A percentile compares a stretch with the other conserved stretches of the same genome.
Evolutionary conservation across 2,888 invertebrate species (phyloP).

Genomic region (Latrodectus hesperus): DNA sequence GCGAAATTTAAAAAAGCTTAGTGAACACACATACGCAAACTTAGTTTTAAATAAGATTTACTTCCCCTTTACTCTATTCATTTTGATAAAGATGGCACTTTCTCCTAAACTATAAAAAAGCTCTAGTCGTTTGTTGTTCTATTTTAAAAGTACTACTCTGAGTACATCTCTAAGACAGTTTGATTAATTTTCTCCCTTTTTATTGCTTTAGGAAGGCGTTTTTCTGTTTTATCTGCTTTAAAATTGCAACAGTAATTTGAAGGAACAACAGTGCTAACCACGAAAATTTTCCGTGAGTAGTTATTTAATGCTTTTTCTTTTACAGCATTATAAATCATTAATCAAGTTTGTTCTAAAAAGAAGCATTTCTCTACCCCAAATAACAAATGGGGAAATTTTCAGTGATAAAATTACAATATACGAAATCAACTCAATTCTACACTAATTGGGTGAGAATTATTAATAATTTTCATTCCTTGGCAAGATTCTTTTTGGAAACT

Average conservation of each 20-base stretch:
- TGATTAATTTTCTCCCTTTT: slow-evolving; percentile 35
- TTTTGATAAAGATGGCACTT: slow-evolving; percentile 45
- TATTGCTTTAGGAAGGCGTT: neutral
- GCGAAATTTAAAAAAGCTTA: slow-evolving; percentile 17
- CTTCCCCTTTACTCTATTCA: slow-evolving; percentile 24
- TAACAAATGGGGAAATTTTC: no score
- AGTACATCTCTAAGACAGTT: slow-evolving; percentile 19
- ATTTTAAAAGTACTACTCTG: neutral
- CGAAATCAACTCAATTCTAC: no score
- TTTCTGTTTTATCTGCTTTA: neutral
- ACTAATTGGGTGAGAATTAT: no score
- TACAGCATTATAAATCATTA: no score
- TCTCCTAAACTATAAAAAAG: slow-evolving; percentile 17
- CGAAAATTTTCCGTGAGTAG: neutral
- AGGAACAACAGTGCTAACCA: neutral
- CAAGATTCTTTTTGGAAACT: no score
- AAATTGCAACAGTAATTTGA: slow-evolving; percentile 11
- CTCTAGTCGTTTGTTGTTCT: neutral
- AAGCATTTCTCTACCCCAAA: neutral
- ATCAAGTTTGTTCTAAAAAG: neutral
- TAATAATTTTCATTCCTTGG: no score
- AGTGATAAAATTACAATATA: no score
- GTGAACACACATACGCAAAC: slow-evolving; percentile 14
- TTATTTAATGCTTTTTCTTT: slow-evolving; percentile 12
- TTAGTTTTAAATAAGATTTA: slow-evolving; percentile 53